Conservation (phyloP, 1,140 invertebrate species). For the Drosophila ironensis region DNA sequence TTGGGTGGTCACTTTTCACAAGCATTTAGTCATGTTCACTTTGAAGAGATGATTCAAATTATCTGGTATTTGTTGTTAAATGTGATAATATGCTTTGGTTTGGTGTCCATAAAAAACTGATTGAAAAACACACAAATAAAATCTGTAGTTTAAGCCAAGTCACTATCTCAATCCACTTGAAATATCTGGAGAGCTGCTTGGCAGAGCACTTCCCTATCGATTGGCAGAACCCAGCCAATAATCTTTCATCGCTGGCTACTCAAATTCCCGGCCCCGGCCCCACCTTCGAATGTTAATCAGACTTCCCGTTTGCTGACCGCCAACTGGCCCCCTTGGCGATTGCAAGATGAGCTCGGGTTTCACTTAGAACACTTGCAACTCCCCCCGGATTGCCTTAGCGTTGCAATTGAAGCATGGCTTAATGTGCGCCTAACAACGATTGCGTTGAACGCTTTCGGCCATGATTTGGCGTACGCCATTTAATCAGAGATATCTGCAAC, state of each 20-base stretch:
- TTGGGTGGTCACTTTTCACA: not conserved
- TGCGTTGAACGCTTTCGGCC: slow-evolving; percentile 61
- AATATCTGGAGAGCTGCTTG: not conserved
- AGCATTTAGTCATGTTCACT: no score
- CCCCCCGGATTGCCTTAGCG: not conserved
- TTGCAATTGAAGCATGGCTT: slow-evolving; percentile 41
- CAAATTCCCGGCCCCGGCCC: slow-evolving; percentile 20
- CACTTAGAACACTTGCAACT: slow-evolving; percentile 15
- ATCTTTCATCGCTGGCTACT: slow-evolving; percentile 42
- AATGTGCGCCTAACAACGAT: slow-evolving; percentile 62
- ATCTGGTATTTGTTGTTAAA: no score
- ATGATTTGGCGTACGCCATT: slow-evolving; percentile 76
- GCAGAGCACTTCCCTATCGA: not conserved
- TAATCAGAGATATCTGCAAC: slow-evolving; percentile 77
- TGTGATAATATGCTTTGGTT: no score
- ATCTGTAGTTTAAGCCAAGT: no score
- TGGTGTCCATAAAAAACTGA: not conserved
- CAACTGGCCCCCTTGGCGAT: slow-evolving; percentile 5
- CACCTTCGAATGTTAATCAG: slow-evolving; percentile 53
- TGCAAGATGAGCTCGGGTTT: slow-evolving; percentile 31
- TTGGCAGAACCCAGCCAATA: slow-evolving; percentile 8
- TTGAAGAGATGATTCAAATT: no score
- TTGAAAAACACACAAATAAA: no score
- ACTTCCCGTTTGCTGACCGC: slow-evolving; percentile 25
- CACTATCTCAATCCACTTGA: slow-evolving; percentile 3